Evolutionary conservation across 2,113 vertebrate genomes (phyloP), one percentile per base, ranked within the genome.

Genomic region (Rhinichthys klamathensis): DNA sequence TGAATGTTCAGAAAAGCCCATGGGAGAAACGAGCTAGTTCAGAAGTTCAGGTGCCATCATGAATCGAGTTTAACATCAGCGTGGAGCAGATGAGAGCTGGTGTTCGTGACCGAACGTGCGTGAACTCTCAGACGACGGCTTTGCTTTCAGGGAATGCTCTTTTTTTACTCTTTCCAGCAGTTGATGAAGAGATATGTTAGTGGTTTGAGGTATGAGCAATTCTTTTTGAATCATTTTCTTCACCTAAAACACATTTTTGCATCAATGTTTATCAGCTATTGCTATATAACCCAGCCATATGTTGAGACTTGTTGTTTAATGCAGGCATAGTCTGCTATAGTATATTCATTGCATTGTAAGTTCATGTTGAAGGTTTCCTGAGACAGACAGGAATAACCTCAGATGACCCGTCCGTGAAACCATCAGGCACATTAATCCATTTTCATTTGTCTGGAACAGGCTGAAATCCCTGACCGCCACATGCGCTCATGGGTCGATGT

Each of bases 11-110:
- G 10, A 27, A 67, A 69, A 35, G 79, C 44, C 41, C 61, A n/a
- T 32, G 63, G 76, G 61, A 81, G 63, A 69, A n/a, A 51, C 13
- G 18, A 30, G 8, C 38, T 65, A 46, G 61, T 81, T 81, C 80
- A 81, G 61, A 67, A 69, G 79, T 81, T 81, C 61, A 81, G 61
- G 25, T 81, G 79, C 18, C 44, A 78, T 75, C 6, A 51, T 85
- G 85, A 84, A 21, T 85, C 65, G 51, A 15, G 9, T 51, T 87
- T 51, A 38, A 80, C 81, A 79, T 76, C 38, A 25, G 25, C 78
- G 85, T 76, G 79, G 4, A 30, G 44, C 61, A 51, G 23, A 49
- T 49, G 25, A 8, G 41, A 81, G 61, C 2, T 49, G 56, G 18
- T n/a, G 58, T 79, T 15, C 3, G 12, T 60, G 76, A 41, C 10